Base-by-base conservation (phyloP, 53 echinoderm and acorn worm genomes). In the Henricia sp. region DNA sequence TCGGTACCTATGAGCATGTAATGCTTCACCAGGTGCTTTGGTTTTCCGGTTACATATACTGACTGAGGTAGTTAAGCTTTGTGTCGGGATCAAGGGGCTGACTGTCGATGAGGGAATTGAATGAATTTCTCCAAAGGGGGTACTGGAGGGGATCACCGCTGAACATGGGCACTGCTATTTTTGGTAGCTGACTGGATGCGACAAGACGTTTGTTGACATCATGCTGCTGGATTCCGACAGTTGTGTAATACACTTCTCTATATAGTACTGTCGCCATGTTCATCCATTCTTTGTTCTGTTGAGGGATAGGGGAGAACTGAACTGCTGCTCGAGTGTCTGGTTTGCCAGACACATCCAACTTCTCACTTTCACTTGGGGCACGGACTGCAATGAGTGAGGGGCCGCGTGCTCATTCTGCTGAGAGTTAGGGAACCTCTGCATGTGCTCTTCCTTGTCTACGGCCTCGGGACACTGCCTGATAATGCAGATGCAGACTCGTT, bases 111-210 rank as follows among this genome's bases (percentile, higher is more conserved):
- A 75, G 28, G 52, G 64, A 20, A 16, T 75, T 70, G 62, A 86
- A 86, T 4, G 75, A 33, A 59, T 86, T 74, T 27, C 53, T 35
- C 86, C 86, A 86, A 26, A 86, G 32, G 1, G 67, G 65, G 19
- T 34, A 86, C 13, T 52, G 50, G 20, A 86, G 35, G 5, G 86
- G 86, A 24, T 74, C 86, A 51, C 86, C 75, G 39, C 20, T 43
- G 64, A 86, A 86, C 9, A 74, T 29, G 14, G 86, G 86, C 17
- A 86, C 38, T 14, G 38, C 43, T 3, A 84, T 84, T 27, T 77
- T 77, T 20, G 78, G 78, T 3, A 77, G 58, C 25, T 77, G 77
- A 29, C 60, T 77, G 3, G 58, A 57, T 1, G 23, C 42, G 14
- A 44, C 78, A 60, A 77, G 10, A 6, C 42, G n/a, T 20, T 60